Conservation (phyloP, 2,888 invertebrate species). For the Agrilus biguttatus region DNA sequence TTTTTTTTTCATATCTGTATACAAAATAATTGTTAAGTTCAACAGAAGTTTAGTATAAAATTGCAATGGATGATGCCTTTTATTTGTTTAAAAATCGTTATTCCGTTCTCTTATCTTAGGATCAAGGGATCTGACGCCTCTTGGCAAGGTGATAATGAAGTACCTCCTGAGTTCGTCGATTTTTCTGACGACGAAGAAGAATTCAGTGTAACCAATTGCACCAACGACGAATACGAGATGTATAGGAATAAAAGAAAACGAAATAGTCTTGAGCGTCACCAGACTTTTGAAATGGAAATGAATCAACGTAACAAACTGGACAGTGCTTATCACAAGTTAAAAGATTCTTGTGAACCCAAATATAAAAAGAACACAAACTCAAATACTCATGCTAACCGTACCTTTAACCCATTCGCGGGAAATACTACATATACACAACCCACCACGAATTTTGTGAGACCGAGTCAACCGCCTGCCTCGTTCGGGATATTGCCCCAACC, state of each 20-base stretch:
- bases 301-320: slow-evolving; percentile 30
- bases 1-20: no score
- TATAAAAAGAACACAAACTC: slow-evolving; percentile 6
- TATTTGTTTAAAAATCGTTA: background rate
- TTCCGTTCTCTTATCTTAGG: slow-evolving; percentile 37
- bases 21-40: no score
- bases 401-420: background rate
- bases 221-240: slow-evolving; percentile 11
- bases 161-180: slow-evolving; percentile 55
- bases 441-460: background rate
- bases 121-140: slow-evolving; percentile 79
- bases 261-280: slow-evolving; percentile 20
- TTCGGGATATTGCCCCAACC: slow-evolving; percentile 2
- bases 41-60: no score
- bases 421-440: background rate
- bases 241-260: slow-evolving; percentile 13
- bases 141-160: slow-evolving; percentile 72
- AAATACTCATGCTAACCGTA: background rate
- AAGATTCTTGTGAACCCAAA: slow-evolving; percentile 11
- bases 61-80: background rate
- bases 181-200: slow-evolving; percentile 88
- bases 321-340: slow-evolving; percentile 12
- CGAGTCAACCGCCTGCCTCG: background rate
- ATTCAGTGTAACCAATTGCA: slow-evolving; percentile 10
- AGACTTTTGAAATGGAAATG: slow-evolving; percentile 25